phyloP scores from a whole-genome alignment of 1,140 invertebrate genomes.

The Pseudomyrmex flavicornis region DNA sequence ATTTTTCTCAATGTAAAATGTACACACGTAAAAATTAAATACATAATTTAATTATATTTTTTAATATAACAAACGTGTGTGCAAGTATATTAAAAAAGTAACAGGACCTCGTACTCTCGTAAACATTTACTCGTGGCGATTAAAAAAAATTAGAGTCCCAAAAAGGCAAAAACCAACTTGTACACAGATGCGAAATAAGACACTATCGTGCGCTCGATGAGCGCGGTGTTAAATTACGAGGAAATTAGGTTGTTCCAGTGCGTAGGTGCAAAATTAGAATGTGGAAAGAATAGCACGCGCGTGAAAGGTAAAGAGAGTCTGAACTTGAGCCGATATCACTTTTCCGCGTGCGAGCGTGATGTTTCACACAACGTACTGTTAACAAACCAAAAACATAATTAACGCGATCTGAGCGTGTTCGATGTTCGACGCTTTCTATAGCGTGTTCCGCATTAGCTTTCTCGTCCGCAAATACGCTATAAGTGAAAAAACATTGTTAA shows the following conservation, averaged over 20 bases:
- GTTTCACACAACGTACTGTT: too few relatives aligned
- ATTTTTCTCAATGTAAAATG: not conserved
- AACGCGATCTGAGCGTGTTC: too few relatives aligned
- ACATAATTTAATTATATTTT: not conserved
- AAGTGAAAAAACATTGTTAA: too few relatives aligned
- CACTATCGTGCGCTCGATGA: not conserved
- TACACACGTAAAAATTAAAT: not conserved
- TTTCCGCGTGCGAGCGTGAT: not conserved
- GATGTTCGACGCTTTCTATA: too few relatives aligned
- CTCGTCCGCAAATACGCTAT: too few relatives aligned
- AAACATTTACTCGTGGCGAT: not conserved
- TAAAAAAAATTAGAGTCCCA: not conserved
- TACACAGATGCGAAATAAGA: slow-evolving; percentile 26
- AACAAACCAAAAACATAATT: too few relatives aligned
- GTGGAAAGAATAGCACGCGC: slow-evolving; percentile 19
- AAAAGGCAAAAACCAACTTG: slow-evolving; percentile 10
- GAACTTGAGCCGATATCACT: not conserved
- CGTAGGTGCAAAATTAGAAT: slow-evolving; percentile 40
- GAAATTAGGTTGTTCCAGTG: slow-evolving; percentile 43
- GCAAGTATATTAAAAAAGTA: too few relatives aligned
- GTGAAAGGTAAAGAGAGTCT: not conserved
- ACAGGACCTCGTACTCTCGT: too few relatives aligned
- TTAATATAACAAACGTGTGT: not conserved
- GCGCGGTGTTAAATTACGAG: slow-evolving; percentile 27
- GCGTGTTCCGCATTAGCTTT: too few relatives aligned